Conservation (phyloP, 2,888 invertebrate genomes). For the Synanthedon myopaeformis region DNA sequence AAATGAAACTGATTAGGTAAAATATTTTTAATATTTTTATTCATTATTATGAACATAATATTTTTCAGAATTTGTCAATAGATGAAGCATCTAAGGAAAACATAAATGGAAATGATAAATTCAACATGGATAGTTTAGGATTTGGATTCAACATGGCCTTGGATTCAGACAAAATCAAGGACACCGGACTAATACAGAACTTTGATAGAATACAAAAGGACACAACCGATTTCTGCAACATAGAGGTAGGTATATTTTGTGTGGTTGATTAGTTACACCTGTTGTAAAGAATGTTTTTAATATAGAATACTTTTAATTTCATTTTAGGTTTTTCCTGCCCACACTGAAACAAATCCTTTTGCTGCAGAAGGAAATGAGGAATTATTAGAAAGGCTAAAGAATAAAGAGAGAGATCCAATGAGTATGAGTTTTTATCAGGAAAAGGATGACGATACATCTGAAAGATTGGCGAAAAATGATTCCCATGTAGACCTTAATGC, state of each 20-base stretch:
- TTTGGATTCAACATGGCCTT: conserved; percentile 57
- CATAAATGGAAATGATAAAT: conserved; percentile 56
- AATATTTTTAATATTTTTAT: not conserved
- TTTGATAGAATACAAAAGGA: conserved; percentile 75
- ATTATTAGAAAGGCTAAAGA: conserved; percentile 61
- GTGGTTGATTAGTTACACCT: not conserved
- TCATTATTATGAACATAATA: not conserved
- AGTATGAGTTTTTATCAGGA: conserved; percentile 75
- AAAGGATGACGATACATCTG: conserved; percentile 67
- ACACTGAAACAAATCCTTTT: conserved; percentile 59
- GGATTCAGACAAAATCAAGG: conserved; percentile 58
- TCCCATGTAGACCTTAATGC: conserved; percentile 71
- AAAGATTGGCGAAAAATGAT: conserved; percentile 38
- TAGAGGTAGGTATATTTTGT: conserved; percentile 36
- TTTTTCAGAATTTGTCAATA: conserved; percentile 53
- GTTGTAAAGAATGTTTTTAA: not conserved
- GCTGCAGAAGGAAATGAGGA: conserved; percentile 55
- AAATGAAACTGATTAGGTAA: conserved; percentile 1
- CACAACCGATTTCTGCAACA: conserved; percentile 64
- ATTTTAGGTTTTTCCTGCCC: conserved; percentile 54
- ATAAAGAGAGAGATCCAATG: conserved; percentile 74
- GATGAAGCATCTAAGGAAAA: conserved; percentile 44
- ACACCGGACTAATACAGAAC: conserved; percentile 59
- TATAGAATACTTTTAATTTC: not conserved
- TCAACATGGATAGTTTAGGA: conserved; percentile 54